phyloP scores from a whole-genome alignment of 2,888 invertebrate species.

The Slavum lentiscoides region DNA sequence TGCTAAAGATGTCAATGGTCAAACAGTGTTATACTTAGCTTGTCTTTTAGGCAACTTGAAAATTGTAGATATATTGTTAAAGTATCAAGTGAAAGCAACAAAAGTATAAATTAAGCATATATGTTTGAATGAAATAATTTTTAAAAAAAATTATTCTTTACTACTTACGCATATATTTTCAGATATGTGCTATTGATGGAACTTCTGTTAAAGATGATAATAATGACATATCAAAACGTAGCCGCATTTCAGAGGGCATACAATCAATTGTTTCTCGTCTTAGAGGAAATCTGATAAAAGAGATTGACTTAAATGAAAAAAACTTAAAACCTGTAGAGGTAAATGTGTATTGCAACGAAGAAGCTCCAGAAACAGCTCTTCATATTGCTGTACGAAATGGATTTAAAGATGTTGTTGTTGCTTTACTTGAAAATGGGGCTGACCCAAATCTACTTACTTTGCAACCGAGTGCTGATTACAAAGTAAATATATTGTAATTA shows the following conservation, averaged over 20 bases:
- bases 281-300: slow-evolving; percentile 64
- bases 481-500: slow-evolving; percentile 7
- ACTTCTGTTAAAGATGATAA: slow-evolving; percentile 34
- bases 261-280: slow-evolving; percentile 85
- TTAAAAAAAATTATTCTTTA: neutral
- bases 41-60: slow-evolving; percentile 80
- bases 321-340: slow-evolving; percentile 72
- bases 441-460: slow-evolving; percentile 74
- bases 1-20: slow-evolving; percentile 84
- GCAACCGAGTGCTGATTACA: slow-evolving; percentile 46
- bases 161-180: neutral
- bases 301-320: slow-evolving; percentile 59
- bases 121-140: neutral
- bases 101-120: slow-evolving; percentile 27
- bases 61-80: slow-evolving; percentile 76
- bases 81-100: slow-evolving; percentile 69
- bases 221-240: slow-evolving; percentile 62
- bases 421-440: slow-evolving; percentile 77
- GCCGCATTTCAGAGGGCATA: slow-evolving; percentile 83
- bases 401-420: slow-evolving; percentile 71
- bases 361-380: slow-evolving; percentile 79
- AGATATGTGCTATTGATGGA: slow-evolving; percentile 34
- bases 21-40: slow-evolving; percentile 88
- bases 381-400: slow-evolving; percentile 79
- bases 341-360: slow-evolving; percentile 75